Conservation (phyloP, 1,140 invertebrate genomes). For the Bicyclus anynana region DNA sequence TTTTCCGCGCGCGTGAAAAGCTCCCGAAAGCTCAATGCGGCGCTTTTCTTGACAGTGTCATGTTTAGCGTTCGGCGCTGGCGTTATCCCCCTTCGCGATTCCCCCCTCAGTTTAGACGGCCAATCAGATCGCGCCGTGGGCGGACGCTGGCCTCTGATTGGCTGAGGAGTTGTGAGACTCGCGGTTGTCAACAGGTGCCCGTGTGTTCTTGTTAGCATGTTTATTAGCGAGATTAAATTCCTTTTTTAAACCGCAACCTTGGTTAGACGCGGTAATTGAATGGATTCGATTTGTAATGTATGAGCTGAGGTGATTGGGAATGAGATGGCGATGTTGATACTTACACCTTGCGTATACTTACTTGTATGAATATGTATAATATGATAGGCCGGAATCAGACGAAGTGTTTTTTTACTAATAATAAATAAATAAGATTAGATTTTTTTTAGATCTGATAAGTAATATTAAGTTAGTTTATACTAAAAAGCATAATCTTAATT, state of each 20-base stretch:
- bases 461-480: too few species aligned
- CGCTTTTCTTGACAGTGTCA: conserved; percentile 68
- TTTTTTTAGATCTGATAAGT: too few species aligned
- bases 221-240: conserved; percentile 75
- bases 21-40: conserved; percentile 70
- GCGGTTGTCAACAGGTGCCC: conserved; percentile 63
- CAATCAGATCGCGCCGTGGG: conserved; percentile 60
- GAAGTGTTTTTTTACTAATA: too few species aligned
- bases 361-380: too few species aligned
- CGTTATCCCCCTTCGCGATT: conserved; percentile 36
- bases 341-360: neutral
- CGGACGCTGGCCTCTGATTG: conserved; percentile 59
- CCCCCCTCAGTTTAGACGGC: conserved; percentile 38
- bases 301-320: conserved; percentile 17
- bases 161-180: conserved; percentile 48
- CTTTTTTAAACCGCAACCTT: conserved; percentile 60
- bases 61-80: conserved; percentile 42
- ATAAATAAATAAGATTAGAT: too few species aligned
- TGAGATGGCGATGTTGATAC: neutral
- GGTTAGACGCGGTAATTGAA: conserved; percentile 42
- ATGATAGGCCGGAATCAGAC: too few species aligned
- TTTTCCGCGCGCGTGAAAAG: conserved; percentile 60
- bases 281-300: conserved; percentile 46
- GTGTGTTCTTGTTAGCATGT: conserved; percentile 70
- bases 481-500: too few species aligned